A percentile compares a stretch with the other conserved stretches of the same genome.
Evolutionary conservation across 2,888 invertebrate species (phyloP).

Genomic region (Priocnemis perturbator): DNA sequence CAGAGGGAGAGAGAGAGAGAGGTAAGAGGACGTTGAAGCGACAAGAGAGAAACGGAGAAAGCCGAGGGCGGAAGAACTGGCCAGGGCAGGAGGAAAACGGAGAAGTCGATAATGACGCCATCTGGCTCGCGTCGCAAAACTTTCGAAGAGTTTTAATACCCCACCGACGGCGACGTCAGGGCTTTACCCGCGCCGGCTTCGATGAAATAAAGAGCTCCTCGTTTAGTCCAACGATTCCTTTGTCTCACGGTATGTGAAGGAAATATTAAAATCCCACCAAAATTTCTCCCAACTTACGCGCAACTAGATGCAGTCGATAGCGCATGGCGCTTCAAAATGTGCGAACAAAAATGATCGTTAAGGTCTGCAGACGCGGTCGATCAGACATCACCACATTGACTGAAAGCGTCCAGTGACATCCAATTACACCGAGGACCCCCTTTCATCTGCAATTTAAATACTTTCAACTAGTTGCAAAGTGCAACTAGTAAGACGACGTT

Average conservation of each 20-base stretch:
- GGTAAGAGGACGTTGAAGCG: slow-evolving; percentile 26
- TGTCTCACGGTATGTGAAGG: slow-evolving; percentile 19
- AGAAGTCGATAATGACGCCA: slow-evolving; percentile 70
- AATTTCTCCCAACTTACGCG: too few relatives aligned
- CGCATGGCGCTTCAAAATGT: too few relatives aligned
- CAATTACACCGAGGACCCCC: too few relatives aligned
- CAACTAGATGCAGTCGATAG: too few relatives aligned
- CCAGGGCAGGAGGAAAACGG: slow-evolving; percentile 25
- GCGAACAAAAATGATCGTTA: too few relatives aligned
- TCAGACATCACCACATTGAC: too few relatives aligned
- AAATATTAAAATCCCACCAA: too few relatives aligned
- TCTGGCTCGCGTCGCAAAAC: slow-evolving; percentile 68
- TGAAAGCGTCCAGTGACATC: too few relatives aligned
- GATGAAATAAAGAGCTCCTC: slow-evolving; percentile 53
- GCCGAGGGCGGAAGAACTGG: slow-evolving; percentile 8
- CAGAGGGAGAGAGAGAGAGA: slow-evolving; percentile 4
- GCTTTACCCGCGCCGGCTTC: slow-evolving; percentile 34
- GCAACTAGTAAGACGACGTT: background rate
- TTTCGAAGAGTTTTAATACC: slow-evolving; percentile 70
- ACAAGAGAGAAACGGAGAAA: slow-evolving; percentile 15
- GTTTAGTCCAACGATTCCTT: slow-evolving; percentile 50
- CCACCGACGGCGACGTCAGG: slow-evolving; percentile 40
- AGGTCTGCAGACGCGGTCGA: too few relatives aligned
- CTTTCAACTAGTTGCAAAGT: too few relatives aligned
- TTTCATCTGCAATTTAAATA: too few relatives aligned